A percentile compares a stretch with the other conserved stretches of the same genome.
These are phyloP conservation scores for Cydia strobilella DNA, from an alignment of 1,140 invertebrate genomes.

Conservation along the genomic window DNA sequence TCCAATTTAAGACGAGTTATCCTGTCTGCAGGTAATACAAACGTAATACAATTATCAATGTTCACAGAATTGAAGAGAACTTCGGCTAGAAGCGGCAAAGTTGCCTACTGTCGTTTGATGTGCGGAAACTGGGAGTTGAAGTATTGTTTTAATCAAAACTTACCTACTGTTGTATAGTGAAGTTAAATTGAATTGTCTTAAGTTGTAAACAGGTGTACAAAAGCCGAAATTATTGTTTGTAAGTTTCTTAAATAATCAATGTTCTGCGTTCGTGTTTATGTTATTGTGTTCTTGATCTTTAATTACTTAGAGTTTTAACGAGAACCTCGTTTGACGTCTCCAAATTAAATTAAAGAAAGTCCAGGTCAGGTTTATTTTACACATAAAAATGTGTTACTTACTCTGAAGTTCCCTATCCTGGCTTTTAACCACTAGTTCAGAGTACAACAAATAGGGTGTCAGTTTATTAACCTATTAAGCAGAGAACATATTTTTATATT, in stretches of 20 bases:
- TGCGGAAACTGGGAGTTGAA: slow-evolving; percentile 1
- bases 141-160: slow-evolving; percentile 31
- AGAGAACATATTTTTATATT: no score
- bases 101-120: slow-evolving; percentile 11
- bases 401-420: no score
- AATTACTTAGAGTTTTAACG: background rate
- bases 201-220: slow-evolving; percentile 1
- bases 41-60: slow-evolving; percentile 69
- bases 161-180: background rate
- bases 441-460: no score
- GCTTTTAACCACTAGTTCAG: no score
- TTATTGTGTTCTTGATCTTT: background rate
- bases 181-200: slow-evolving; percentile 15
- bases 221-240: background rate
- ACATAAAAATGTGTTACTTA: no score
- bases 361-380: no score
- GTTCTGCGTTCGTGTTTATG: background rate
- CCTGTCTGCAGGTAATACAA: slow-evolving; percentile 68
- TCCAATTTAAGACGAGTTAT: slow-evolving; percentile 66
- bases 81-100: slow-evolving; percentile 39
- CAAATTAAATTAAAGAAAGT: no score
- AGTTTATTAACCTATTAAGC: no score
- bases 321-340: background rate
- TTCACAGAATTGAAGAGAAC: slow-evolving; percentile 40
- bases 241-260: background rate